Evolutionary conservation across 2,113 vertebrate genomes (phyloP).

Genomic region (Tautogolabrus adspersus): DNA sequence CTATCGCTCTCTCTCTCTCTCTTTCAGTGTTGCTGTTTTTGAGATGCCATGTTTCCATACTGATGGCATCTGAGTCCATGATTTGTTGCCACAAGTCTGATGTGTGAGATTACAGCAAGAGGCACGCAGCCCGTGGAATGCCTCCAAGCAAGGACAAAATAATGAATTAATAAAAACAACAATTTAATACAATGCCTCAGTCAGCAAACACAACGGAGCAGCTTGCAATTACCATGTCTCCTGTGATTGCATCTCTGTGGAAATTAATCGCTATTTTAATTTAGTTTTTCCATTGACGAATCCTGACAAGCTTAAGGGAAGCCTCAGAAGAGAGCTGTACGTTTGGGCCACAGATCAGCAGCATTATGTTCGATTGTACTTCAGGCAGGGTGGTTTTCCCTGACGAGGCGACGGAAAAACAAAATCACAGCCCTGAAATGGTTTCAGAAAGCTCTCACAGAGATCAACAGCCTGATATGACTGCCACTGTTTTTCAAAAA

Average conservation of each 20-base stretch:
- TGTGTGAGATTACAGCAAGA: slow-evolving; percentile 60
- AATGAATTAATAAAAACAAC: slow-evolving; percentile 53
- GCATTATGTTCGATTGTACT: slow-evolving; percentile 30
- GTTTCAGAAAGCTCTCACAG: slow-evolving; percentile 16
- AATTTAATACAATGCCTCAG: slow-evolving; percentile 55
- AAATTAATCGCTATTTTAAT: slow-evolving; percentile 72
- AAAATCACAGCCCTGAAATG: slow-evolving; percentile 39
- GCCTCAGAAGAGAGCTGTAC: slow-evolving; percentile 25
- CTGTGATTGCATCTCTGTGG: slow-evolving; percentile 54
- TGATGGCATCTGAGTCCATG: slow-evolving; percentile 45
- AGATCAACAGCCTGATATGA: background rate
- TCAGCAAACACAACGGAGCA: slow-evolving; percentile 58
- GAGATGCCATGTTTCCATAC: slow-evolving; percentile 55
- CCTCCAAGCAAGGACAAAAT: slow-evolving; percentile 77
- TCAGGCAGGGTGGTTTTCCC: slow-evolving; percentile 17
- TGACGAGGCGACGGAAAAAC: slow-evolving; percentile 15
- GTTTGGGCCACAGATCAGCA: slow-evolving; percentile 27
- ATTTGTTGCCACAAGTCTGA: slow-evolving; percentile 52
- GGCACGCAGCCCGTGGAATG: slow-evolving; percentile 54
- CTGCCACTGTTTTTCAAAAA: slow-evolving; percentile 5
- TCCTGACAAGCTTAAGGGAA: slow-evolving; percentile 51
- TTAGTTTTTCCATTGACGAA: slow-evolving; percentile 63
- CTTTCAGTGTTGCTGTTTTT: slow-evolving; percentile 53
- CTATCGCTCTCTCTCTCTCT: background rate
- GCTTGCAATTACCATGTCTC: slow-evolving; percentile 64